Evolutionary conservation across 2,888 invertebrate genomes (phyloP), one percentile per base, ranked within the genome.

Genomic region (Andrena camellia): DNA sequence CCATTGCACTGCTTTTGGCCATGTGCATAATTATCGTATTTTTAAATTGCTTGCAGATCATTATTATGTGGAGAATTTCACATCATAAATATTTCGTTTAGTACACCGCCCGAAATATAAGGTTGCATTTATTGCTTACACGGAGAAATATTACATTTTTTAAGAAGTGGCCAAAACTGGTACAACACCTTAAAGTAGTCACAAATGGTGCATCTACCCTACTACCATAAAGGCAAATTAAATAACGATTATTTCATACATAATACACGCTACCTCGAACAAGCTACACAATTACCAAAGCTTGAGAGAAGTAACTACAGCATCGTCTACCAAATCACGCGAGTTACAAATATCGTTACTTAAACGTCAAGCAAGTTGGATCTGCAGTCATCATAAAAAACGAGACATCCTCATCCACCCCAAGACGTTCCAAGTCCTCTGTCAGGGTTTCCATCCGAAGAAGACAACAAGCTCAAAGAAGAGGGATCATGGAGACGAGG

Each of bases 401-500:
- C 42, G 17, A 62, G 20, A 62, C 35, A 6, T 35, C 62, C 17
- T 23, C 8, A 23, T 35, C 63, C 35, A 42, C 26, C 10, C 13
- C 13, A 63, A 20, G 62, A 13, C 1, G 23, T 0, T 48, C 48
- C 42, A 48, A 48, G 26, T 29, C 48, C 57, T 42, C 60, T 31
- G n/a, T 70, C 42, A 33, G 31, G 59, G 60, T 5, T 48, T 20
- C 20, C 31, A 20, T n/a, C 26, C 23, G 29, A 4, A 1, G 23
- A 2, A 31, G 54, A 26, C 31, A 54, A 71, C 20, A 23, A 62
- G 23, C 17, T 23, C n/a, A 35, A 78, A 64, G 64, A 7, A 64
- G 29, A 29, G 20, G 66, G 29, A 81, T 20, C 29, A 23, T 23
- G 17, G 48, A 54, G 52, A 42, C 7, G 17, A 10, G 8, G 31